Conservation (phyloP, 2,113 vertebrate genomes). For the Mohoua ochrocephala region DNA sequence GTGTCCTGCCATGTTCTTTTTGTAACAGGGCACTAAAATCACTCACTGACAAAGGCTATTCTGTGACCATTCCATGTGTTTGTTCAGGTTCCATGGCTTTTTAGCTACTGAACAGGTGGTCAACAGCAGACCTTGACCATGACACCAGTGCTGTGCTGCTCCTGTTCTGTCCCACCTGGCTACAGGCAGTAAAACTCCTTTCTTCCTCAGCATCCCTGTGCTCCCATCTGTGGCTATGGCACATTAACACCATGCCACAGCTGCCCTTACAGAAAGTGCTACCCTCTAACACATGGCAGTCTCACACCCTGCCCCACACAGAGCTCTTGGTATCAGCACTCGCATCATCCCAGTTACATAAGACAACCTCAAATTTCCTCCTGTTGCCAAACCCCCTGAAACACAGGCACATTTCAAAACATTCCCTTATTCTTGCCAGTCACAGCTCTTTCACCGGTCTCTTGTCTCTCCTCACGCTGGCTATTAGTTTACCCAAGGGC, state of each 20-base stretch:
- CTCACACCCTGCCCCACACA: background rate
- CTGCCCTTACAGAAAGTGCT: background rate
- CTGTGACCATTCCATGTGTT: background rate
- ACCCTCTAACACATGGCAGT: background rate
- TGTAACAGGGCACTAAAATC: background rate
- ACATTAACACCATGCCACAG: background rate
- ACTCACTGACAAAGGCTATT: background rate
- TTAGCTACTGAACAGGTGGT: background rate
- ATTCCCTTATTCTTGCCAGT: background rate
- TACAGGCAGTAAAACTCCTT: background rate
- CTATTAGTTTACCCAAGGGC: background rate
- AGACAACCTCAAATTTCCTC: background rate
- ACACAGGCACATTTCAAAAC: background rate
- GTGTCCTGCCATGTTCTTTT: background rate
- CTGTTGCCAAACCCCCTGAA: background rate
- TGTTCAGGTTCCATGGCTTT: background rate
- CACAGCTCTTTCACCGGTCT: background rate
- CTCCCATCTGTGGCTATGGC: accelerated
- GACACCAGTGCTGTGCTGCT: background rate
- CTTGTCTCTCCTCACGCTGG: background rate
- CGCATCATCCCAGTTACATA: background rate
- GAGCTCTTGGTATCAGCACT: background rate
- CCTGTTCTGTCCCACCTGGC: background rate
- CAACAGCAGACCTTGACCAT: background rate
- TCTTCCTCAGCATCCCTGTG: background rate